Conservation (phyloP, 2,797 vertebrate genomes). For the Coregonus ussuriensis region DNA sequence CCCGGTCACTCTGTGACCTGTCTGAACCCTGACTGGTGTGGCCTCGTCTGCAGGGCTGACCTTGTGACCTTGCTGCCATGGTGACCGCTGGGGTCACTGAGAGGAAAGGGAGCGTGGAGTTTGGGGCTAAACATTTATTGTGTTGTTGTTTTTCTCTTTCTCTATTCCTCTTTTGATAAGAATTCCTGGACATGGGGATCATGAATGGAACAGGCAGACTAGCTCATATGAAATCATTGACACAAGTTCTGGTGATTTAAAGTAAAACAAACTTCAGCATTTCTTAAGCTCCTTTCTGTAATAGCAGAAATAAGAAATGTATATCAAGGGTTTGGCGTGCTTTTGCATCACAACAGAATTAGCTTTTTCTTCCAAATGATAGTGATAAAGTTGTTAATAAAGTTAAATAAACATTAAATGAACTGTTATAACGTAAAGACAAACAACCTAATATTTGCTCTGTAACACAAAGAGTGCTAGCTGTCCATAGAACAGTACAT, state of each 20-base stretch:
- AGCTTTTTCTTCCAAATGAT: neutral
- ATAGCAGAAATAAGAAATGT: neutral
- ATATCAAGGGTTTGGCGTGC: neutral
- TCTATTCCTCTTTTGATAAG: neutral
- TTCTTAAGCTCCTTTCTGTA: neutral
- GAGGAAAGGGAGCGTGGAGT: conserved; percentile 18
- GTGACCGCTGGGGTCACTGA: conserved; percentile 48
- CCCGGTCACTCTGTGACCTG: conserved; percentile 81
- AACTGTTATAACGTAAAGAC: neutral
- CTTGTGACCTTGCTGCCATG: conserved; percentile 68
- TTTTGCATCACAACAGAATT: neutral
- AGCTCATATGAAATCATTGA: neutral
- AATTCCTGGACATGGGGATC: neutral
- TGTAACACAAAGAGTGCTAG: neutral
- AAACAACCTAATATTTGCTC: neutral
- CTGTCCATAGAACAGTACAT: neutral
- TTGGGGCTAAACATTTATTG: conserved; percentile 1
- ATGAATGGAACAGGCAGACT: neutral
- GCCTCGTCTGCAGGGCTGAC: conserved; percentile 78
- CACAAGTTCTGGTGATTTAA: neutral
- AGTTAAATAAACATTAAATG: neutral
- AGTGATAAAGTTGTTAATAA: neutral
- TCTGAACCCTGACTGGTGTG: conserved; percentile 87
- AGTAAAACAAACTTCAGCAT: neutral
- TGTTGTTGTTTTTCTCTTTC: conserved; percentile 6